Evolutionary conservation across 2,888 invertebrate species (phyloP).

Genomic region (Athalia circularis): DNA sequence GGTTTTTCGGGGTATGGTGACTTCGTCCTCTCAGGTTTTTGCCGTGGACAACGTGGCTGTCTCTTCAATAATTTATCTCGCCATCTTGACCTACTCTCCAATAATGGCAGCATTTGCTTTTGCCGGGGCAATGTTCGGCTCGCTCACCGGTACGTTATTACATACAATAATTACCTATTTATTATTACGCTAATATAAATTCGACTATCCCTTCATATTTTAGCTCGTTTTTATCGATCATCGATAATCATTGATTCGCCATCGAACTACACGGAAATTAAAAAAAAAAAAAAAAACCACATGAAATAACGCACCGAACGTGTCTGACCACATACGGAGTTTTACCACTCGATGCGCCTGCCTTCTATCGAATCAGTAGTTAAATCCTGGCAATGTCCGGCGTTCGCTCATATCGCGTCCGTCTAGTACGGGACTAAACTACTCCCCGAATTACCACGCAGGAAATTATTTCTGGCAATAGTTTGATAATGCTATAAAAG

Average conservation of each 20-base stretch:
- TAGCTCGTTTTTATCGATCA: background rate
- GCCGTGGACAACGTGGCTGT: conserved; percentile 68
- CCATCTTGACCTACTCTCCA: conserved; percentile 73
- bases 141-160: conserved; percentile 67
- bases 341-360: too few species aligned
- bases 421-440: too few species aligned
- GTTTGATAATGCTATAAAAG: too few species aligned
- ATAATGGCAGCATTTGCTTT: conserved; percentile 69
- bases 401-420: background rate
- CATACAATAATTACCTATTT: background rate
- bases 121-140: conserved; percentile 70
- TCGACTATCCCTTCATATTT: background rate
- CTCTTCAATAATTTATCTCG: conserved; percentile 71
- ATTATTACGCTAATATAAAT: background rate
- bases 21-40: conserved; percentile 72
- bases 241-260: too few species aligned
- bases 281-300: too few species aligned
- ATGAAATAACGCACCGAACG: too few species aligned
- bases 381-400: too few species aligned
- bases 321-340: too few species aligned
- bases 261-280: too few species aligned
- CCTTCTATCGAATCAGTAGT: too few species aligned
- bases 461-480: too few species aligned
- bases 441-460: too few species aligned
- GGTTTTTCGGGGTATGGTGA: conserved; percentile 71